Conservation (phyloP, 2,888 invertebrate genomes). For the Eupithecia vulgata region DNA sequence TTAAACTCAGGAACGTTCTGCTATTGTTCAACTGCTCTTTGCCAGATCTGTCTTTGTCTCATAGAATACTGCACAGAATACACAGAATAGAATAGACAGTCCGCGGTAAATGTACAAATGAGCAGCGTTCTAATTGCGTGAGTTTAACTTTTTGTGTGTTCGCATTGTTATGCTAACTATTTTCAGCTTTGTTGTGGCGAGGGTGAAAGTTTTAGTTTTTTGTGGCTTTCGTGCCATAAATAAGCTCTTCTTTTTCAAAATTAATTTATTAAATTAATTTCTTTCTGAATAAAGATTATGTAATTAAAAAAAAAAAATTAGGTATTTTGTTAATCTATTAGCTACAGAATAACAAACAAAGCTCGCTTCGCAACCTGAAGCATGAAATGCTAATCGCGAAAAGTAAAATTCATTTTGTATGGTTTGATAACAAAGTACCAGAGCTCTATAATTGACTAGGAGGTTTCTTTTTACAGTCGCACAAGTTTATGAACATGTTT, state of each 20-base stretch:
- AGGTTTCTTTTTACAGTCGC: background rate
- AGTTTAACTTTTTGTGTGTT: slow-evolving; percentile 61
- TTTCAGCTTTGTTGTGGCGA: slow-evolving; percentile 49
- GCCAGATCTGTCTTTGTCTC: slow-evolving; percentile 27
- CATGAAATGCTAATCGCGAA: background rate
- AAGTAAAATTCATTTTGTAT: background rate
- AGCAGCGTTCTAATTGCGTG: slow-evolving; percentile 66
- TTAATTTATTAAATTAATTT: no score
- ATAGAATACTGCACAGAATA: slow-evolving; percentile 20
- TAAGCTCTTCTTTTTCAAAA: slow-evolving; percentile 31
- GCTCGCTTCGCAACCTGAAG: background rate
- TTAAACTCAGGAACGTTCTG: slow-evolving; percentile 5
- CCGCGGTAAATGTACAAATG: slow-evolving; percentile 65
- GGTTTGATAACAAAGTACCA: background rate
- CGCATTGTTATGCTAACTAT: slow-evolving; percentile 58
- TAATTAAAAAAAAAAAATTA: no score
- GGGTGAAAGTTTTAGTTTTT: slow-evolving; percentile 45
- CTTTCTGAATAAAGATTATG: no score
- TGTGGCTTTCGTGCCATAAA: slow-evolving; percentile 40
- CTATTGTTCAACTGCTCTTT: slow-evolving; percentile 11
- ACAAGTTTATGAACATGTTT: background rate
- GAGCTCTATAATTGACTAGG: background rate
- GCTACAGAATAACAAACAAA: background rate
- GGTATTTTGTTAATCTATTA: background rate
- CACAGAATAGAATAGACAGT: slow-evolving; percentile 51